Evolutionary conservation across 2,113 vertebrate species (phyloP).

Genomic region (Morone chrysops): DNA sequence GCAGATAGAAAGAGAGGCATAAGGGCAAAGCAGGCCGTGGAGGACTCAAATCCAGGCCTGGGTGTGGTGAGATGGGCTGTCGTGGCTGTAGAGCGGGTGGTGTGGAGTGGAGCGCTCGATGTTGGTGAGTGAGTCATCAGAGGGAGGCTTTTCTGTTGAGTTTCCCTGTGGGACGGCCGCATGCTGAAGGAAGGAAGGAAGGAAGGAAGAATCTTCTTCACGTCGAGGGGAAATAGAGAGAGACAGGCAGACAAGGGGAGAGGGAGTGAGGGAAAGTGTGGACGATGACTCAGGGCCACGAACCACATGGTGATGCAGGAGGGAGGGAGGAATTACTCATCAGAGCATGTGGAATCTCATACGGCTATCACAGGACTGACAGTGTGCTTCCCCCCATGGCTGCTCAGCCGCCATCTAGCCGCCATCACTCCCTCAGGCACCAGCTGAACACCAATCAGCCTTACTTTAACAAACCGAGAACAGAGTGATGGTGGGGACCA

Average conservation of each 20-base stretch:
- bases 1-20: slow-evolving; percentile 14
- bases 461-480: slow-evolving; percentile 21
- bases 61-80: slow-evolving; percentile 73
- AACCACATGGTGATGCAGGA: slow-evolving; percentile 85
- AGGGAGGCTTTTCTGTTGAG: slow-evolving; percentile 67
- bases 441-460: slow-evolving; percentile 18
- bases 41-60: slow-evolving; percentile 62
- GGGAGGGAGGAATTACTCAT: slow-evolving; percentile 90
- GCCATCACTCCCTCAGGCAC: slow-evolving; percentile 45
- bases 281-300: slow-evolving; percentile 88
- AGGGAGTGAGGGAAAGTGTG: slow-evolving; percentile 76
- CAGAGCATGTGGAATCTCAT: slow-evolving; percentile 91
- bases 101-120: slow-evolving; percentile 61
- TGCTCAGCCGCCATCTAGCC: slow-evolving; percentile 47
- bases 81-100: slow-evolving; percentile 63
- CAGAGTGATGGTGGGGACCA: slow-evolving; percentile 5
- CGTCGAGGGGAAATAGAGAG: slow-evolving; percentile 9
- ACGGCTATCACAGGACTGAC: slow-evolving; percentile 91
- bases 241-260: slow-evolving; percentile 48
- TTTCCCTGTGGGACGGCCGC: slow-evolving; percentile 65
- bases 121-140: slow-evolving; percentile 76
- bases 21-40: slow-evolving; percentile 28
- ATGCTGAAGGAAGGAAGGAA: slow-evolving; percentile 56
- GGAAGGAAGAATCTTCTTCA: slow-evolving; percentile 67
- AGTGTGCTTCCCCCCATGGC: slow-evolving; percentile 67